Evolutionary conservation across 2,888 invertebrate species (phyloP), one percentile per base, ranked within the genome.

Genomic region (Petrolisthes manimaculis): DNA sequence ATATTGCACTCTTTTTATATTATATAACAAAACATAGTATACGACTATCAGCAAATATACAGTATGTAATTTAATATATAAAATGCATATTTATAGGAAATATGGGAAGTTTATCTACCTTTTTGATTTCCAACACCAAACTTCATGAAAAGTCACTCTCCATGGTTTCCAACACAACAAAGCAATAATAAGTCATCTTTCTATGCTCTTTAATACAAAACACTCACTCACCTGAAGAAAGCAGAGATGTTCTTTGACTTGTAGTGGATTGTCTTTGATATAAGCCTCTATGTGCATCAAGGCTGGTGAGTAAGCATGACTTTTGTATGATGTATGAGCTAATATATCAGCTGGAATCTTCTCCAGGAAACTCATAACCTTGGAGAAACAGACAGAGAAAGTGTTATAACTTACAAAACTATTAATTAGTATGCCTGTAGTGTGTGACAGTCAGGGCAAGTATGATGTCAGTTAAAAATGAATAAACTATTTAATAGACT

Each of bases 261-360:
- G 91, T 54, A 92, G 91, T 21, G 92, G 92, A 71, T 92, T 91
- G 24, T 91, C 90, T 86, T 92, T 92, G n/a, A 94, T 91, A 91
- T 92, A 92, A 78, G 92, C 92, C 91, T 94, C 94, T 88, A 93
- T 92, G 91, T 94, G 93, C 92, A 93, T 92, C 78, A 93, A 87
- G 8, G 93, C 92, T 5, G 94, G 91, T 0, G 93, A 92, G 91
- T 93, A 93, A 3, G 93, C 93, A 77, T 93, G 93, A 91, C 94
- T 94, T 88, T 93, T 92, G 91, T 92, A 93, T 55, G 94, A 93
- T 12, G 93, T 93, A 83, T 92, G 91, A 0, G 94, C 93, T 86
- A 94, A 91, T 18, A 92, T 90, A 89, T 93, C 92, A 84, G 93
- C 93, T 0, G 94, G 93, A 80, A 94, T 93, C 82, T 89, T 86